Conservation (phyloP, 2,888 invertebrate genomes). For the Eurois occulta region DNA sequence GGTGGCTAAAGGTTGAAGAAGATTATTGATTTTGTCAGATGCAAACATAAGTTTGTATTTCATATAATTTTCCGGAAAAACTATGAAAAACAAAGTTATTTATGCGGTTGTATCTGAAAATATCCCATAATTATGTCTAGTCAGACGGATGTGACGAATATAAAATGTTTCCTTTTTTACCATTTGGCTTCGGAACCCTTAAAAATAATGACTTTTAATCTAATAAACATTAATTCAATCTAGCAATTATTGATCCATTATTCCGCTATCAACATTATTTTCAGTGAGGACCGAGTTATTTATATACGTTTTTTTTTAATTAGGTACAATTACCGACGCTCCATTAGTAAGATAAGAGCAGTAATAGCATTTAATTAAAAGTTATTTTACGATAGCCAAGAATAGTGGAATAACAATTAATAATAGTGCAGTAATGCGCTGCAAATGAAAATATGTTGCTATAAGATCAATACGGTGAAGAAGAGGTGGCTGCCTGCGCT, state of each 20-base stretch:
- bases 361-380: conserved; percentile 30
- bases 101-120: background rate
- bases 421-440: conserved; percentile 29
- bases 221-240: background rate
- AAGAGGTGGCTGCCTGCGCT: conserved; percentile 47
- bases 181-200: background rate
- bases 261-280: conserved; percentile 37
- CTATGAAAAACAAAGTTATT: background rate
- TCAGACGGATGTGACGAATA: background rate
- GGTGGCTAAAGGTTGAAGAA: background rate
- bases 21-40: background rate
- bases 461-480: conserved; percentile 65
- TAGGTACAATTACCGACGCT: conserved; percentile 13
- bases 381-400: background rate
- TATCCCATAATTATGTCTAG: background rate
- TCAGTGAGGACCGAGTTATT: conserved; percentile 18
- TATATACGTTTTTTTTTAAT: conserved; percentile 24
- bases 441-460: conserved; percentile 49
- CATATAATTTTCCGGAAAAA: background rate
- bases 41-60: conserved; percentile 3
- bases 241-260: conserved; percentile 36
- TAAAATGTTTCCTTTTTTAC: background rate
- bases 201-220: background rate
- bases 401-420: conserved; percentile 18
- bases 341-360: conserved; percentile 19